Conservation (phyloP, 2,113 vertebrate genomes). For the Sylvilagus bachmani region DNA sequence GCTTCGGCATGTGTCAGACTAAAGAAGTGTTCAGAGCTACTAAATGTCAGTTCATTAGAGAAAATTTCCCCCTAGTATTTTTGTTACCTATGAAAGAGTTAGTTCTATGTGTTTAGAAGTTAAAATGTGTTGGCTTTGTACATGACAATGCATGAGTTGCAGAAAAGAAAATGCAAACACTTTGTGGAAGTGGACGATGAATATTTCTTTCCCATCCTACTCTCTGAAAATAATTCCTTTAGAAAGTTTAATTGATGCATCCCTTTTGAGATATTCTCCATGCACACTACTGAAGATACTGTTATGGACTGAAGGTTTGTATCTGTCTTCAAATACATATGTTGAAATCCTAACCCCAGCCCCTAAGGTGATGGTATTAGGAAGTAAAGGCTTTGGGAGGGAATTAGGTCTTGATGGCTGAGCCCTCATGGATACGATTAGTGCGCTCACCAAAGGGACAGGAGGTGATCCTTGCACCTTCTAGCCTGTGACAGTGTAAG, state of each 20-base stretch:
- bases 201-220: not conserved
- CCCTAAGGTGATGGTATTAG: not conserved
- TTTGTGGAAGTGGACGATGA: not conserved
- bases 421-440: not conserved
- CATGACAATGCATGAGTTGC: not conserved
- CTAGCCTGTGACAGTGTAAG: not conserved
- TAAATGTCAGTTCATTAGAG: not conserved
- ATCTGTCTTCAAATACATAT: not conserved
- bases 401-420: not conserved
- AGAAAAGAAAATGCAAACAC: not conserved
- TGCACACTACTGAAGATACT: slow-evolving; percentile 19
- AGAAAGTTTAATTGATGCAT: not conserved
- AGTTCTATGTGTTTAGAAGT: not conserved
- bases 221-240: slow-evolving; percentile 23
- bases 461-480: not conserved
- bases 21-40: not conserved
- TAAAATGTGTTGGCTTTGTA: not conserved
- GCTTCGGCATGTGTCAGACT: not conserved
- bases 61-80: slow-evolving; percentile 10
- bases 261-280: slow-evolving; percentile 20
- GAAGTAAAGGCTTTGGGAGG: not conserved
- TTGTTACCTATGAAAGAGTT: not conserved
- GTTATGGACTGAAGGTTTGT: not conserved
- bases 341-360: not conserved
- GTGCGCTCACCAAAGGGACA: not conserved